Conservation (phyloP, 1,140 invertebrate species). For the Sminthurinus signatus region DNA sequence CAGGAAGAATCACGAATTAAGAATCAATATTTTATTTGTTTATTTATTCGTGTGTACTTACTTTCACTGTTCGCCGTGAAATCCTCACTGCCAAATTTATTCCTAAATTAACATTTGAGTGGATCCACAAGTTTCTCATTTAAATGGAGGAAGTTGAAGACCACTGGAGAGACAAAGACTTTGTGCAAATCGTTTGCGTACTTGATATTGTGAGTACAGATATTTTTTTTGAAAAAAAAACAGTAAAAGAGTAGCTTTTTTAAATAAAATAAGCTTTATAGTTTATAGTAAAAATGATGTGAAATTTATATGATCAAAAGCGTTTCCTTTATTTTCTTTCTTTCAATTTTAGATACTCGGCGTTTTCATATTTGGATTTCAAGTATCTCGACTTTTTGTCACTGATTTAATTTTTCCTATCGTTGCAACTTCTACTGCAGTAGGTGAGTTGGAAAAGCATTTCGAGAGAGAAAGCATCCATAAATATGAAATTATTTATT, state of each 20-base stretch:
- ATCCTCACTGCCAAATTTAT: background rate
- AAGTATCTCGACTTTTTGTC: slow-evolving; percentile 2
- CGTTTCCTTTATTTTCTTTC: no score
- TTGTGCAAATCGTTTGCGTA: background rate
- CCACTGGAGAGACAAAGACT: slow-evolving; percentile 13
- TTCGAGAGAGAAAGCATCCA: no score
- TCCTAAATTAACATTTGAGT: background rate
- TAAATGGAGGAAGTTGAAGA: slow-evolving; percentile 7
- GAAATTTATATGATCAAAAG: no score
- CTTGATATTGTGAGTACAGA: slow-evolving; percentile 12
- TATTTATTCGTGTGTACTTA: no score
- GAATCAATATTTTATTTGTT: background rate
- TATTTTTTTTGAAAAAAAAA: no score
- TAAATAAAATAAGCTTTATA: no score
- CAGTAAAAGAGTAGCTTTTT: no score
- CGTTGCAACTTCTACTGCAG: background rate
- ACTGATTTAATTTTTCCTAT: background rate
- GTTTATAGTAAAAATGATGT: no score
- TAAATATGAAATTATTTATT: no score
- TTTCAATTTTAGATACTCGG: background rate
- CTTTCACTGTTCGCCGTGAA: no score
- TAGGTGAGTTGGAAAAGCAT: slow-evolving; percentile 8
- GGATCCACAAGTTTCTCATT: no score
- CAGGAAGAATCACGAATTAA: no score
- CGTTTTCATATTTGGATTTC: slow-evolving; percentile 6